Evolutionary conservation across 1,140 invertebrate genomes (phyloP), one percentile per base, ranked within the genome.

Genomic region (Panagrolaimus sp.): DNA sequence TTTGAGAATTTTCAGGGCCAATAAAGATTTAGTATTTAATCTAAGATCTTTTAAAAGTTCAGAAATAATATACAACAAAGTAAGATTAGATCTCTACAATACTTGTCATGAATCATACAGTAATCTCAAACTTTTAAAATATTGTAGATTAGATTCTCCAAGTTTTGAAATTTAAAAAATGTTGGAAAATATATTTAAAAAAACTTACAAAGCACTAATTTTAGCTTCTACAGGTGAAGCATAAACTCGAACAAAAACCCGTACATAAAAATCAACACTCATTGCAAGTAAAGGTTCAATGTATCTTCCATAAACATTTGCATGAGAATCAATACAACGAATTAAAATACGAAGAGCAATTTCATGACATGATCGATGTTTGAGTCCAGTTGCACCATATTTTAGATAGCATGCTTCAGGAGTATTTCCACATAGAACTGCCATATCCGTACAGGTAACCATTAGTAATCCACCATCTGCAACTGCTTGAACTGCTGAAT

Each of bases 361-460:
- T 88, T 99, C 96, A 87, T 99, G 96, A 81, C 94, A 98, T 73
- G 88, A 88, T 81, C 91, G 92, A 15, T 89, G 89, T 77, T 89
- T 89, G 9, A 97, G 82, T 1, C 94, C 91, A 67, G 96, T 86
- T 9, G 93, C 88, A 4, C 94, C 94, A 85, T 99, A 99, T 87
- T 97, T 96, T 0, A 89, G 88, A 80, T 90, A 91, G 83, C 93
- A 98, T 0, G 93, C 92, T 84, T 98, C 94, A 0, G 92, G 90
- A 4, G 89, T 88, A 86, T 96, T 98, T 1, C 96, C 96, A 76
- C 93, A 94, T 55, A 99, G 84, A 12, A 97, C 90, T 1, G 94
- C 96, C 90, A 96, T 94, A 84, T 99, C 96, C 0, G 96, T 99
- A 24, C 93, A 94, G 0, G 96, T 99, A 0, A 98, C 89, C 71